phyloP scores from a whole-genome alignment of 1,140 invertebrate genomes.

The Marisa cornuarietis region DNA sequence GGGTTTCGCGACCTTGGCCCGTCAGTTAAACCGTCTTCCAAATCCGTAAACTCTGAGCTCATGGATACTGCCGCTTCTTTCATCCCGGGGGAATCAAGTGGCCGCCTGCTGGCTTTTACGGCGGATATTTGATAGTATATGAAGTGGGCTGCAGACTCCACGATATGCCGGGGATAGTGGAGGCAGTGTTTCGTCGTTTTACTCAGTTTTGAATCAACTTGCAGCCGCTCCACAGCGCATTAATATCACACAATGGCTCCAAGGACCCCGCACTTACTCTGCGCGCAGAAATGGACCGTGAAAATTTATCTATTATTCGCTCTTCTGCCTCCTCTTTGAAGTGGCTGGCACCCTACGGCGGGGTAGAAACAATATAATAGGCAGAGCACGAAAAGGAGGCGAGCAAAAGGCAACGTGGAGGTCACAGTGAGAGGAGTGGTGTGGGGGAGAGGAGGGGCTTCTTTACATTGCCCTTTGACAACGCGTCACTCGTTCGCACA shows the following conservation, averaged over 20 bases:
- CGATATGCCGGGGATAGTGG: not conserved
- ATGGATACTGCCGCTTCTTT: not conserved
- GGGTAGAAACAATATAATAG: not conserved
- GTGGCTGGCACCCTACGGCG: not conserved
- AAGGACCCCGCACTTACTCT: not conserved
- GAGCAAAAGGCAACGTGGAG: not conserved
- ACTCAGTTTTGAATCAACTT: slow-evolving; percentile 9
- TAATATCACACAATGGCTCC: slow-evolving; percentile 4
- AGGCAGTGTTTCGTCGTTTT: not conserved
- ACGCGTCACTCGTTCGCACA: too few species aligned
- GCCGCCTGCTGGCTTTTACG: not conserved
- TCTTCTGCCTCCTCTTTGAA: slow-evolving; percentile 4
- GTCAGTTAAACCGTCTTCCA: not conserved
- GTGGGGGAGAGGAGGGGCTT: too few species aligned
- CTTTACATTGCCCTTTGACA: too few species aligned
- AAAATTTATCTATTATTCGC: slow-evolving; percentile 8
- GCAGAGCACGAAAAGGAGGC: not conserved
- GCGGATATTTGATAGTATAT: slow-evolving; percentile 1
- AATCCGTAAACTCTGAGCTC: not conserved
- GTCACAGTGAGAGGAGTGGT: too few species aligned
- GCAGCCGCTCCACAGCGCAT: not conserved
- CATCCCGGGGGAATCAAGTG: not conserved
- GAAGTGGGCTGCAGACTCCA: not conserved
- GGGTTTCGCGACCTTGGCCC: too few species aligned
- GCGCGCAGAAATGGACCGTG: slow-evolving; percentile 5